A percentile compares a stretch with the other conserved stretches of the same genome.
phyloP scores from a whole-genome alignment of 2,888 invertebrate genomes.

The Phyto melanocephala region DNA sequence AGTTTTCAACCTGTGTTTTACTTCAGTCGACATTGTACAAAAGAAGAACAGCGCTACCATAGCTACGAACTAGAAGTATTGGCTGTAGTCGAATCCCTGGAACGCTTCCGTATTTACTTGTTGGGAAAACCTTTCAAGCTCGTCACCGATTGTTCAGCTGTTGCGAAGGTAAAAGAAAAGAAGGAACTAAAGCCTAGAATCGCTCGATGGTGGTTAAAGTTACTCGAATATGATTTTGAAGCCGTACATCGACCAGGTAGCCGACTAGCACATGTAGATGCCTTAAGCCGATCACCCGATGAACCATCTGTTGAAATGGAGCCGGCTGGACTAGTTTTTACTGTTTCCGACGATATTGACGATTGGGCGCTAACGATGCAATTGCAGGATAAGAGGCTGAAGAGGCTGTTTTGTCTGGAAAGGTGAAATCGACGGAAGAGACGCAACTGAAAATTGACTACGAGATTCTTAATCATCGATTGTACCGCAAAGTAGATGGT shows the following conservation, averaged over 20 bases:
- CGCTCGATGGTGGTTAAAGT: slow-evolving; percentile 3
- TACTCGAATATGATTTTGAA: slow-evolving; percentile 12
- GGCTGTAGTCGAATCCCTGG: slow-evolving; percentile 71
- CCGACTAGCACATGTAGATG: slow-evolving; percentile 35
- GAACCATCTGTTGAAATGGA: slow-evolving; percentile 33
- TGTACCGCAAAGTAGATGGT: slow-evolving; percentile 24
- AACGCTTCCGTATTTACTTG: slow-evolving; percentile 71
- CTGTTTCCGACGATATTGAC: not conserved
- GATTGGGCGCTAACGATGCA: slow-evolving; percentile 60
- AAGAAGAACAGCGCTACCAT: slow-evolving; percentile 62
- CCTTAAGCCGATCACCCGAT: slow-evolving; percentile 40
- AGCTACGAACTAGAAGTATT: slow-evolving; percentile 74
- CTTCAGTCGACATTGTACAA: slow-evolving; percentile 53
- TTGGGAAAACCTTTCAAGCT: slow-evolving; percentile 27
- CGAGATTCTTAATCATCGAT: slow-evolving; percentile 46
- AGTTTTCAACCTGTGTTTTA: slow-evolving; percentile 49
- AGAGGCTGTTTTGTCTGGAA: slow-evolving; percentile 14
- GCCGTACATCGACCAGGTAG: not conserved
- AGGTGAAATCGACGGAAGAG: not conserved
- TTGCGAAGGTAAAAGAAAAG: slow-evolving; percentile 9
- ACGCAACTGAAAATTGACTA: slow-evolving; percentile 23
- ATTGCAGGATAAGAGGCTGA: slow-evolving; percentile 42
- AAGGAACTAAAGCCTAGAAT: slow-evolving; percentile 29
- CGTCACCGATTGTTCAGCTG: slow-evolving; percentile 29
- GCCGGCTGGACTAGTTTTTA: slow-evolving; percentile 31